Evolutionary conservation across 30 jellyfish, hydroid and myxozoan genomes (phyloP).

Genomic region (Cassiopea xamachana): DNA sequence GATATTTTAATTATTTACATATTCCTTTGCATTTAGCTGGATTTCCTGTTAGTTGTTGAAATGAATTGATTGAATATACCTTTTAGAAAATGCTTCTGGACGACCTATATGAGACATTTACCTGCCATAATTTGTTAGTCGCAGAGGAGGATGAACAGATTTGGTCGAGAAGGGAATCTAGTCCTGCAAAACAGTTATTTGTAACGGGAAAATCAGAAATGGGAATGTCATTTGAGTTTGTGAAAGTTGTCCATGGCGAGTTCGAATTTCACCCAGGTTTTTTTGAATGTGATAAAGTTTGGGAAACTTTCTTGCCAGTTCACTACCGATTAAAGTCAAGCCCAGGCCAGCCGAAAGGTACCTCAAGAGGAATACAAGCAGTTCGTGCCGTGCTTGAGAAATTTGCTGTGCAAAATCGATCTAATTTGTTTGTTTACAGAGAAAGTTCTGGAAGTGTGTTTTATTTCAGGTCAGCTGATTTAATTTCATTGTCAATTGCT

Average conservation of each 20-base stretch:
- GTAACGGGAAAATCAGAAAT: slow-evolving; percentile 65
- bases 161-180: slow-evolving; percentile 77
- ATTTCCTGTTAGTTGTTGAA: background rate
- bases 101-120: slow-evolving; percentile 80
- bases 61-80: too few relatives aligned
- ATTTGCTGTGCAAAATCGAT: slow-evolving; percentile 84
- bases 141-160: slow-evolving; percentile 95
- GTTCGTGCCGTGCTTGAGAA: slow-evolving; percentile 78
- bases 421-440: slow-evolving; percentile 85
- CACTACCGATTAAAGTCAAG: slow-evolving; percentile 86
- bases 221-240: slow-evolving; percentile 77
- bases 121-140: slow-evolving; percentile 86
- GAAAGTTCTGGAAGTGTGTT: slow-evolving; percentile 81
- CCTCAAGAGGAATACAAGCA: slow-evolving; percentile 84
- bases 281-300: slow-evolving; percentile 91
- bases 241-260: slow-evolving; percentile 90
- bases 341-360: slow-evolving; percentile 78
- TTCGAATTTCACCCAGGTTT: slow-evolving; percentile 89
- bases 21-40: background rate
- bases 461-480: slow-evolving; percentile 65
- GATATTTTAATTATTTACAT: too few relatives aligned
- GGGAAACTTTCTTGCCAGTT: slow-evolving; percentile 86
- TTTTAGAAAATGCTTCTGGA: slow-evolving; percentile 86
- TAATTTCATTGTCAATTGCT: background rate
- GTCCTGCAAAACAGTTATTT: slow-evolving; percentile 71